phyloP scores from a whole-genome alignment of 1,140 invertebrate species.

The Lepidostoma basale region DNA sequence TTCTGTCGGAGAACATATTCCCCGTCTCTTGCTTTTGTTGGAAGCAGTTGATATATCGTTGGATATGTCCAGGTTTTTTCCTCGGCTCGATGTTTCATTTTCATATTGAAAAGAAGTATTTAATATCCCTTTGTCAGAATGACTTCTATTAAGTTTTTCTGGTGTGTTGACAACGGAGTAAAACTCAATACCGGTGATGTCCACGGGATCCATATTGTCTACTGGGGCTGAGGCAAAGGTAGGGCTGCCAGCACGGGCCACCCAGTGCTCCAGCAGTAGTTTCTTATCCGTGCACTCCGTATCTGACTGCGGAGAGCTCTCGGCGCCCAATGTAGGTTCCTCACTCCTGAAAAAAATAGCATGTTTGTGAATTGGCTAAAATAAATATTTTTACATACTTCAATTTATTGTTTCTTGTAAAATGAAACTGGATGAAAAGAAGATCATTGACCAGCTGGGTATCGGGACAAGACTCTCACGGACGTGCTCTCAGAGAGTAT shows the following conservation, averaged over 20 bases:
- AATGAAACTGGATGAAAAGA: too few species aligned
- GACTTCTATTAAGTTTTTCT: conserved; percentile 37
- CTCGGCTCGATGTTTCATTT: conserved; percentile 29
- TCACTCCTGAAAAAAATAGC: conserved; percentile 38
- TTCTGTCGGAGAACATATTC: conserved; percentile 56
- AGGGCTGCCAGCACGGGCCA: conserved; percentile 57
- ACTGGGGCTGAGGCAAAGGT: conserved; percentile 58
- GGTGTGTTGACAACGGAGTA: conserved; percentile 58
- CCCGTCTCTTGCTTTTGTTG: conserved; percentile 52
- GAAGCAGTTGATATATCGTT: conserved; percentile 6
- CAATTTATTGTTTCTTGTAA: too few species aligned
- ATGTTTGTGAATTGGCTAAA: neutral
- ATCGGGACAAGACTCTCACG: too few species aligned
- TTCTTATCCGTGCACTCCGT: conserved; percentile 60
- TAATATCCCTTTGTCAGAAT: conserved; percentile 28
- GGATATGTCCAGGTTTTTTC: conserved; percentile 25
- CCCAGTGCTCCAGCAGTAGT: conserved; percentile 60
- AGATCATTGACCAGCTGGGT: too few species aligned
- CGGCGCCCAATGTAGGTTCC: conserved; percentile 16
- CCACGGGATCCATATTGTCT: conserved; percentile 48
- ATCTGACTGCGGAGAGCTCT: conserved; percentile 43
- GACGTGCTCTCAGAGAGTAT: too few species aligned
- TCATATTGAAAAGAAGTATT: conserved; percentile 41
- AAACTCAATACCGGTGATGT: conserved; percentile 57
- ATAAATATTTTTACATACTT: neutral